Conservation (phyloP, 2,888 invertebrate genomes). For the Drosophila mulleri region DNA sequence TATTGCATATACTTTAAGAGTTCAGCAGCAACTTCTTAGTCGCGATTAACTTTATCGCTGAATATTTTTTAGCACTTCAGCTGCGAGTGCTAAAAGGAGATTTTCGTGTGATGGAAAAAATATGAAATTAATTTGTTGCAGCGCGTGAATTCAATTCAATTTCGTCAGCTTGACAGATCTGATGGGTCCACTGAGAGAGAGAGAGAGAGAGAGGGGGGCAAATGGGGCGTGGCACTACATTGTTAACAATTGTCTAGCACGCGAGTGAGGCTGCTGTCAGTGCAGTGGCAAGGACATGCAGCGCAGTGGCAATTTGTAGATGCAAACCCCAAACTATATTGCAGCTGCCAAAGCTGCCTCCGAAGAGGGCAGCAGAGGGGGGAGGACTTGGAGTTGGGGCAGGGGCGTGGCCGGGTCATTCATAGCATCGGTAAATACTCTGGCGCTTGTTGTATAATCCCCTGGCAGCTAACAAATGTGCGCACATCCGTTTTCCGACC, state of each 20-base stretch:
- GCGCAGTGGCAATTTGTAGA: constrained; percentile 59
- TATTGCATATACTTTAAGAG: constrained; percentile 27
- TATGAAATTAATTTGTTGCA: constrained; percentile 59
- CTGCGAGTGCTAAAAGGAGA: background rate
- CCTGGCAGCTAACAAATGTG: constrained; percentile 75
- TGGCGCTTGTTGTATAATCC: constrained; percentile 69
- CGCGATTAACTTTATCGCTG: constrained; percentile 60
- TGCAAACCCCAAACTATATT: constrained; percentile 40
- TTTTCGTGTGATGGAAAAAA: background rate
- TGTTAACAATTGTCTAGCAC: constrained; percentile 45
- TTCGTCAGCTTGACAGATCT: constrained; percentile 58
- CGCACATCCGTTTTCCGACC: constrained; percentile 68
- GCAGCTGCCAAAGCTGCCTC: constrained; percentile 44
- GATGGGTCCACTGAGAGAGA: background rate
- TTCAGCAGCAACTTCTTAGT: constrained; percentile 25
- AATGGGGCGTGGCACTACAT: constrained; percentile 25
- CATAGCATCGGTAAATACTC: constrained; percentile 62
- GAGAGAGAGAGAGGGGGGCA: no score
- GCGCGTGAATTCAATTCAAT: constrained; percentile 18
- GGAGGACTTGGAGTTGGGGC: background rate
- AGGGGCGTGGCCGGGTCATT: constrained; percentile 12
- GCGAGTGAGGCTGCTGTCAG: constrained; percentile 23
- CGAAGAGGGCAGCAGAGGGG: constrained; percentile 10
- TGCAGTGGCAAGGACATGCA: constrained; percentile 48
- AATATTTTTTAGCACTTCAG: constrained; percentile 20